phyloP scores from a whole-genome alignment of 2,797 vertebrate genomes.

The Tamandua tetradactyla region DNA sequence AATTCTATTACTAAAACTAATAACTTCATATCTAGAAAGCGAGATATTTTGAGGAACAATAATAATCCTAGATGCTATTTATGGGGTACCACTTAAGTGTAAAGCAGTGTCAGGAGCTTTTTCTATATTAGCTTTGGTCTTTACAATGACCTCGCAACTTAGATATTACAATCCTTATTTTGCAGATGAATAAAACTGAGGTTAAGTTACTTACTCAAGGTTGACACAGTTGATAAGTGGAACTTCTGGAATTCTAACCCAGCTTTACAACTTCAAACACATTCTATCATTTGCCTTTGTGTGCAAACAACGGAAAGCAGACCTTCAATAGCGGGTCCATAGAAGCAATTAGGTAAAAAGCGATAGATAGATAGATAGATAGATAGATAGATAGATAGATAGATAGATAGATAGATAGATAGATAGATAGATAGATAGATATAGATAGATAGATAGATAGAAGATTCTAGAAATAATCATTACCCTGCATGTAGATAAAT shows the following conservation, averaged over 20 bases:
- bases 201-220: background rate
- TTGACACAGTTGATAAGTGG: background rate
- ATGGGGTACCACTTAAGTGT: background rate
- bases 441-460: background rate
- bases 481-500: background rate
- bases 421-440: background rate
- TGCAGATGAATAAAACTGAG: background rate
- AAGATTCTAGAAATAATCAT: background rate
- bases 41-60: background rate
- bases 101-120: background rate
- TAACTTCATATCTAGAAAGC: background rate
- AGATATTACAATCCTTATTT: background rate
- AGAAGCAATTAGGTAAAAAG: background rate
- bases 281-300: background rate
- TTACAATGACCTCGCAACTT: background rate
- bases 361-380: background rate
- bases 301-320: background rate
- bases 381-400: background rate
- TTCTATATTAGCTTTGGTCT: background rate
- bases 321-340: background rate
- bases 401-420: background rate
- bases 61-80: background rate
- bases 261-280: background rate
- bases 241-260: background rate
- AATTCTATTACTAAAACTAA: background rate